A percentile compares a stretch with the other conserved stretches of the same genome.
These are phyloP conservation scores for Cotesia glomerata DNA, from an alignment of 1,140 invertebrate species.

Conservation along the genomic window DNA sequence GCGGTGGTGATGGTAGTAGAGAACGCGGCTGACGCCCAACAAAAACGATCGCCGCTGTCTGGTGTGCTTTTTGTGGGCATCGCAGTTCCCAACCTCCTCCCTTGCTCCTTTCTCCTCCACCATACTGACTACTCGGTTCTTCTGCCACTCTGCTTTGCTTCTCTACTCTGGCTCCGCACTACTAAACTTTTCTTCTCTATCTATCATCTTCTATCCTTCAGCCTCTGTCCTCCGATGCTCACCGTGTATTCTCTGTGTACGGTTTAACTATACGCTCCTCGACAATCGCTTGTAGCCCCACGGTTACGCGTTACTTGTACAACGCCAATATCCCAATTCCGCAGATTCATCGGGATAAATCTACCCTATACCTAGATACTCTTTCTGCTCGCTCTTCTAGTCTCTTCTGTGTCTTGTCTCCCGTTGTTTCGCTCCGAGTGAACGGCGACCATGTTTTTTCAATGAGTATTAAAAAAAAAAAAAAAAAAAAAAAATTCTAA, in stretches of 20 bases:
- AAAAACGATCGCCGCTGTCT: slow-evolving; percentile 65
- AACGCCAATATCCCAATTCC: slow-evolving; percentile 1
- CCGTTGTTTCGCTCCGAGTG: too few relatives aligned
- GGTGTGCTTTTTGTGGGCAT: slow-evolving; percentile 63
- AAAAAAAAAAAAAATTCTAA: slow-evolving; percentile 1
- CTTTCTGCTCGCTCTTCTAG: neutral
- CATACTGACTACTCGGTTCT: neutral
- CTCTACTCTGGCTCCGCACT: too few relatives aligned
- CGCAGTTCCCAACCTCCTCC: slow-evolving; percentile 60
- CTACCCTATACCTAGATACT: neutral
- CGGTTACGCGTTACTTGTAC: slow-evolving; percentile 1
- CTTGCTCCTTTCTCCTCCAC: slow-evolving; percentile 35
- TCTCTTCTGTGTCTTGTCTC: too few relatives aligned
- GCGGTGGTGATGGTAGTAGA: slow-evolving; percentile 47
- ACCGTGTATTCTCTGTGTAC: neutral
- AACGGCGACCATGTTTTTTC: neutral
- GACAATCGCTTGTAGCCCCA: slow-evolving; percentile 6
- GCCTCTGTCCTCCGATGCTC: neutral
- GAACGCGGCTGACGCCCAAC: slow-evolving; percentile 63
- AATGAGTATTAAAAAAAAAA: neutral
- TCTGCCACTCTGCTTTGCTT: neutral
- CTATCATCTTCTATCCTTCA: neutral
- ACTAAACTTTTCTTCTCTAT: neutral
- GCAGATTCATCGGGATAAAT: slow-evolving; percentile 5
- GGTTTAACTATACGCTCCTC: slow-evolving; percentile 17